A percentile compares a stretch with the other conserved stretches of the same genome.
These are phyloP conservation scores for Iselma pallidipennis DNA, from an alignment of 2,888 invertebrate genomes.

Conservation along the genomic window DNA sequence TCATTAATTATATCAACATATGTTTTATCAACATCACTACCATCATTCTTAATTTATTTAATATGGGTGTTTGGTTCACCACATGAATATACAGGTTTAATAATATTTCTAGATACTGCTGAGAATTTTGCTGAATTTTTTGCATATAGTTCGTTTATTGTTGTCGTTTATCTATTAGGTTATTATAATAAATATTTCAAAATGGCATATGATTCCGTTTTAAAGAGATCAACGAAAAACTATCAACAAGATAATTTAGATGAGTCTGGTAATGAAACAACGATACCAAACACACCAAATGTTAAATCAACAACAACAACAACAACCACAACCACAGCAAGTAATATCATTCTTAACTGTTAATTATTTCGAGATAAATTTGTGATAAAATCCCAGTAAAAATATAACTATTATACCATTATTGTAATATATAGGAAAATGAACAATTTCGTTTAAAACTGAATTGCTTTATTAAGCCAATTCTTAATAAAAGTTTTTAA, in stretches of 20 bases:
- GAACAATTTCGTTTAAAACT: not conserved
- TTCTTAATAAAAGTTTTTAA: not conserved
- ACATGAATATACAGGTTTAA: not conserved
- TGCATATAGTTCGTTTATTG: conserved; percentile 16
- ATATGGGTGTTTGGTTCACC: not conserved
- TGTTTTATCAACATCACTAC: not conserved
- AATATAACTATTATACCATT: not conserved
- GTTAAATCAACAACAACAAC: not conserved
- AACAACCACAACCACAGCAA: not conserved
- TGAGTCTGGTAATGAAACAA: not conserved
- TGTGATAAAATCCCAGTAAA: not conserved
- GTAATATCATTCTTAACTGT: not conserved
- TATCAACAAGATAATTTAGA: conserved; percentile 29
- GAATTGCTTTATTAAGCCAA: not conserved
- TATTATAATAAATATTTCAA: conserved; percentile 30
- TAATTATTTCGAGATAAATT: not conserved
- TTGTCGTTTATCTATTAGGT: conserved; percentile 27
- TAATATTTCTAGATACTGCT: not conserved
- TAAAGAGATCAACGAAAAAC: conserved; percentile 20
- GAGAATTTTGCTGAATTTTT: conserved; percentile 12
- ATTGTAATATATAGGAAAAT: not conserved
- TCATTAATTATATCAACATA: not conserved
- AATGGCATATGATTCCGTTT: conserved; percentile 28
- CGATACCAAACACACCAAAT: too few relatives aligned
- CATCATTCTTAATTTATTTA: not conserved